Conservation (phyloP, 2,113 vertebrate genomes). For the western clawed frog (Xenopus tropicalis) region DNA sequence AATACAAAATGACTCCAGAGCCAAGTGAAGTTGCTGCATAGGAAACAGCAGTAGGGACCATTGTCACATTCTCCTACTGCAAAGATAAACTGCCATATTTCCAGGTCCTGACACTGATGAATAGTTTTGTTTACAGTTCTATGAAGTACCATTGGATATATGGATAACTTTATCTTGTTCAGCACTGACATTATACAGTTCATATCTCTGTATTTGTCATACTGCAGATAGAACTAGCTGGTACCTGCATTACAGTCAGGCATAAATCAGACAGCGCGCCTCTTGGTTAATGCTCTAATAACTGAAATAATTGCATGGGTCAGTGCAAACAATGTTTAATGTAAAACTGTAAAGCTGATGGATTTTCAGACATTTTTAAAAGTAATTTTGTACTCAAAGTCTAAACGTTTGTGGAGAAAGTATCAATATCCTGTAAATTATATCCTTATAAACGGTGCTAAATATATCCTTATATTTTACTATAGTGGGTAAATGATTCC, state of each 20-base stretch:
- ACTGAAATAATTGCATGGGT: conserved; percentile 5
- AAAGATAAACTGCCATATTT: conserved; percentile 27
- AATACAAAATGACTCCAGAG: no score
- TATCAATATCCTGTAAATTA: no score
- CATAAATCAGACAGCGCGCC: conserved; percentile 18
- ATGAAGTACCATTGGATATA: conserved; percentile 25
- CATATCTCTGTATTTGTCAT: conserved; percentile 24
- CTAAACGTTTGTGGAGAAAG: no score
- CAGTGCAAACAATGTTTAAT: conserved; percentile 14
- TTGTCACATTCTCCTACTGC: background rate
- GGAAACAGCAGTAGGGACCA: conserved; percentile 1
- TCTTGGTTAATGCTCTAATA: background rate
- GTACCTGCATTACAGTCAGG: conserved; percentile 1
- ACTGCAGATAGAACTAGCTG: background rate
- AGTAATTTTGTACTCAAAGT: no score
- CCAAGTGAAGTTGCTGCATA: no score
- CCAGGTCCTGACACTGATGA: conserved; percentile 24
- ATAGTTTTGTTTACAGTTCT: conserved; percentile 34
- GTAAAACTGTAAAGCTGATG: background rate
- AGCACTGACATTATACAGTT: conserved; percentile 24
- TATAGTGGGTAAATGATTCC: no score
- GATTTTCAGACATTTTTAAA: no score
- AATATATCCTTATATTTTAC: no score
- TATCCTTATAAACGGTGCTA: no score
- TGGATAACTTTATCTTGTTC: conserved; percentile 26